Conservation (phyloP, 2,113 vertebrate species). For the Leptosomus discolor region DNA sequence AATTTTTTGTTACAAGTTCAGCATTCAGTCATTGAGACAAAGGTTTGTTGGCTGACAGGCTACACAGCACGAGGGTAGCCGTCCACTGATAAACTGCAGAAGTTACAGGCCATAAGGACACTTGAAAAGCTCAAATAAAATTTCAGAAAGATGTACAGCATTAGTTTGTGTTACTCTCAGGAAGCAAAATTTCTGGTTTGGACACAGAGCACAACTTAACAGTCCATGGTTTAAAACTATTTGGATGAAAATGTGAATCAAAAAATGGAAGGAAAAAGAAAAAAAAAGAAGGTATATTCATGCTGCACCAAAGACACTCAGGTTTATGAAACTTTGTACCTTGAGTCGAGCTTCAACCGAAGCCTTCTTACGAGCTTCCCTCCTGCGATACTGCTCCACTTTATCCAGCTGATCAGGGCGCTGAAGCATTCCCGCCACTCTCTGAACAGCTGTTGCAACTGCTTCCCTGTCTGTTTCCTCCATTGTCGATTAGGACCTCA, state of each 20-base stretch:
- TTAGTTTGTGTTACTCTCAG: not conserved
- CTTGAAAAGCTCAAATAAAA: not conserved
- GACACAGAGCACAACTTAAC: not conserved
- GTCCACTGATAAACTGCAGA: not conserved
- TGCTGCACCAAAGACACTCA: not conserved
- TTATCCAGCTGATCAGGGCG: slow-evolving; percentile 97
- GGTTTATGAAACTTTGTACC: slow-evolving; percentile 63
- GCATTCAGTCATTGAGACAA: not conserved
- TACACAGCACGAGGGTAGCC: not conserved
- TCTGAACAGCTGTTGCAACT: slow-evolving; percentile 92
- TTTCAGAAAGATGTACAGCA: not conserved
- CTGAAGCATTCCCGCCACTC: slow-evolving; percentile 96
- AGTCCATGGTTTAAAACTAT: not conserved
- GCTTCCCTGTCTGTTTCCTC: slow-evolving; percentile 94
- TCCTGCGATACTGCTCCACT: slow-evolving; percentile 93
- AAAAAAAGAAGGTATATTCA: not conserved
- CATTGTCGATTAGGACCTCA: slow-evolving; percentile 71
- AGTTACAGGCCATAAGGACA: not conserved
- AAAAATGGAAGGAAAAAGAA: not conserved
- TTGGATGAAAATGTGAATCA: not conserved
- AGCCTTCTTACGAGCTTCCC: slow-evolving; percentile 96
- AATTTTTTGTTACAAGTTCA: not conserved
- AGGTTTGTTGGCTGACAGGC: not conserved
- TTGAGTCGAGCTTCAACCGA: slow-evolving; percentile 95
- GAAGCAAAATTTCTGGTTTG: not conserved